Base-by-base conservation (phyloP, 2,888 invertebrate genomes). In the Camponotus fellah region DNA sequence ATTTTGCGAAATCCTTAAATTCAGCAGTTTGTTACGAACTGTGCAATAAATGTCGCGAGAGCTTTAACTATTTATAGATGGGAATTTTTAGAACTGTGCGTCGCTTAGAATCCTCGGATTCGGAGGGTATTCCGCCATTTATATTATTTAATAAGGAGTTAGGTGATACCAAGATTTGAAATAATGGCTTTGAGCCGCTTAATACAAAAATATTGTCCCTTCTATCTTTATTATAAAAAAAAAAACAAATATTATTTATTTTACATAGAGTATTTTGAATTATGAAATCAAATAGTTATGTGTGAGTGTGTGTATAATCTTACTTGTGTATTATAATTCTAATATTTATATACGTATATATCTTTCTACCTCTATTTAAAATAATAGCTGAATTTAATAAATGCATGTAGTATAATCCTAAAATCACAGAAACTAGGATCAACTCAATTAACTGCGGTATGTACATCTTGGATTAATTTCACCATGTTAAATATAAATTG, bases 41-140 rank as follows among this genome's bases (percentile, higher is more conserved):
- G 46, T 6, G 37, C 17, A 12, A 8, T 76, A 76, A 75, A 65
- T 69, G 69, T 76, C 37, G 17, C 17, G 14, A 46, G 12, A 53
- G 37, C 6, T 10, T 8, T 65, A 76, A 76, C 75, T 21, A 34
- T 75, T 75, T 34, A 34, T 49, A 21, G 34, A 32, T 0, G 34
- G 34, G 9, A 49, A 75, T 49, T 75, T 64, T 75, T 21, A 64
- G 5, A 43, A 75, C 6, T 49, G 49, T 46, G 8, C 14, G n/a
- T 46, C 46, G 12, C 34, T 60, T 49, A 12, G 21, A 75, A 49
- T 49, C 14, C 17, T 64, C 21, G 14, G 5, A 6, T 37, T 34
- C 21, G n/a, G 74, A 21, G 46, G 46, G 21, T 74, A 9, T 32
- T 43, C 17, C 3, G 10, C 2, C 4, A 75, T 64, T 75, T 46